phyloP scores from a whole-genome alignment of 2,888 invertebrate species.

The Elmis aenea region DNA sequence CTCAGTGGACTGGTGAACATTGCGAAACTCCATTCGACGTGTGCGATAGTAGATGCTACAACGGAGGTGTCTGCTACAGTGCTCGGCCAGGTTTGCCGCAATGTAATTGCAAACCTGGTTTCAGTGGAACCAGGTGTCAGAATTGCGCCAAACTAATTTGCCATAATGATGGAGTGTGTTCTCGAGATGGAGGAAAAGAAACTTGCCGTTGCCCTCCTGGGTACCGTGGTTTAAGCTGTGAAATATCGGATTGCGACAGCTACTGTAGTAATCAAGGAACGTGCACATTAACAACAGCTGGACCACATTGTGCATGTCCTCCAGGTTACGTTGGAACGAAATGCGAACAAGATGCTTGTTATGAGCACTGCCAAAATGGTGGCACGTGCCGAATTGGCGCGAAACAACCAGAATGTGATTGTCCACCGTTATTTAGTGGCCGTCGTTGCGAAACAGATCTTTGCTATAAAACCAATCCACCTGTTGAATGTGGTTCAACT shows the following conservation, averaged over 20 bases:
- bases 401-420: slow-evolving; percentile 47
- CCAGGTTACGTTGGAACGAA: slow-evolving; percentile 52
- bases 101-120: slow-evolving; percentile 54
- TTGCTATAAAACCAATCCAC: slow-evolving; percentile 45
- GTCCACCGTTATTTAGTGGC: slow-evolving; percentile 47
- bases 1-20: slow-evolving; percentile 60
- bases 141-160: slow-evolving; percentile 55
- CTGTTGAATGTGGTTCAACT: slow-evolving; percentile 11
- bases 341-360: slow-evolving; percentile 58
- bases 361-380: slow-evolving; percentile 55
- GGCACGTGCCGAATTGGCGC: slow-evolving; percentile 46
- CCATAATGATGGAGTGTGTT: slow-evolving; percentile 58
- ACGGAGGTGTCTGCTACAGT: slow-evolving; percentile 55
- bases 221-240: slow-evolving; percentile 50
- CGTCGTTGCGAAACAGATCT: slow-evolving; percentile 51
- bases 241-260: slow-evolving; percentile 39
- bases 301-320: slow-evolving; percentile 42
- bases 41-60: slow-evolving; percentile 55
- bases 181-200: slow-evolving; percentile 40
- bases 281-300: slow-evolving; percentile 28
- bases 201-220: slow-evolving; percentile 56
- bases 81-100: slow-evolving; percentile 25
- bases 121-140: slow-evolving; percentile 54
- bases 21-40: slow-evolving; percentile 58
- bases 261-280: slow-evolving; percentile 37